A percentile compares a stretch with the other conserved stretches of the same genome.
Conservation (phyloP, 64 coral and sea anemone species). For the Montipora foliosa region DNA sequence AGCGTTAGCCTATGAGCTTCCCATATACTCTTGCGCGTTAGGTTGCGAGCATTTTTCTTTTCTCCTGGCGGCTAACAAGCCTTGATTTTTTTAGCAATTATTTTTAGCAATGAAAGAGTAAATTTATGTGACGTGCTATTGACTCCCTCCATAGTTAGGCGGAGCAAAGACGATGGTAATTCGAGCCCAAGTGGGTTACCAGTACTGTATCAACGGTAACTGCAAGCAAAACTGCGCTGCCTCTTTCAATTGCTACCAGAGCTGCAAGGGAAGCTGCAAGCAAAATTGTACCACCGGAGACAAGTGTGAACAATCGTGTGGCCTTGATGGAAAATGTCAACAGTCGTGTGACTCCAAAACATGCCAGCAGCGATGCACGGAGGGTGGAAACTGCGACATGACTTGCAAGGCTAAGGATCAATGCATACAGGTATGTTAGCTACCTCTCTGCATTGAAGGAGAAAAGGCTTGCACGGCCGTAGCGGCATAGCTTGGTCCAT, state of each 20-base stretch:
- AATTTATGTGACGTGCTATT: no score
- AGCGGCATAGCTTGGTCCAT: no score
- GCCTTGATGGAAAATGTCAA: constrained; percentile 6
- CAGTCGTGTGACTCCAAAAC: neutral
- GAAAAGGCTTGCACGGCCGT: no score
- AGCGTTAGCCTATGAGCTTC: no score
- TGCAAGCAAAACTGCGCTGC: constrained; percentile 36
- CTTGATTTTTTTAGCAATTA: no score
- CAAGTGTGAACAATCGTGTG: neutral
- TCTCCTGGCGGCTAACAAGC: no score
- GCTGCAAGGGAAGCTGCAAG: neutral
- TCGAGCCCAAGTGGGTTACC: constrained; percentile 2
- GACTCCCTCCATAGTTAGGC: neutral
- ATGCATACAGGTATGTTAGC: constrained; percentile 33
- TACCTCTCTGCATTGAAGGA: no score
- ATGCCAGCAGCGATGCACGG: neutral
- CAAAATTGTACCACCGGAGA: constrained; percentile 1
- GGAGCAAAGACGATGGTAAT: constrained; percentile 29
- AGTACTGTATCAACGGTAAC: neutral
- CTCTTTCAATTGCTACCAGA: constrained; percentile 10
- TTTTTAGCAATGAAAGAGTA: no score
- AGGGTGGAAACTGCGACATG: constrained; percentile 61
- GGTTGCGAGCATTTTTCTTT: no score
- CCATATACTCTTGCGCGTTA: no score
- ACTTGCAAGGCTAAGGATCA: constrained; percentile 57